Base-by-base conservation (phyloP, 2,888 invertebrate species). In the Heliconius charithonia region DNA sequence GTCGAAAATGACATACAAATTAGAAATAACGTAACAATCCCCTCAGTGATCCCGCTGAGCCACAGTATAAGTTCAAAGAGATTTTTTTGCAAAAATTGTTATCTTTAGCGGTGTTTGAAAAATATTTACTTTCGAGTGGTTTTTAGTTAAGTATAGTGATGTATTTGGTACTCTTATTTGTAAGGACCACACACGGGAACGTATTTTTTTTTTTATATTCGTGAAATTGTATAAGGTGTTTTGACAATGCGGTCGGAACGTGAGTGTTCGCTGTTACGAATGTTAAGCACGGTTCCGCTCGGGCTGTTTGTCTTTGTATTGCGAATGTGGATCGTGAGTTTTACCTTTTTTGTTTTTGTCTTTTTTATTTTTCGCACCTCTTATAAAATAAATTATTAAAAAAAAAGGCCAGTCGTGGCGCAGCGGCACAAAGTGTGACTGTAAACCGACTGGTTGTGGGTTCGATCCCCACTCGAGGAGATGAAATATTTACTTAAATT, bases 71-170 rank as follows among this genome's bases (percentile, higher is more conserved):
- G 83, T 86, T 85, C 84, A 82, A 81, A 83, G 85, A 87, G 83
- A 84, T 81, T 74, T 59, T 88, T 72, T 77, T 56, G n/a, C 51
- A 56, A 83, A 84, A 85, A 88, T 94, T 94, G 95, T 94, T 92
- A 94, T 89, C 89, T 85, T 88, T 85, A 86, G 86, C 92, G 90
- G 92, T 94, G 93, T 94, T 94, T 95, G 94, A 93, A 92, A 93
- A 94, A 94, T 94, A 93, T 94, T 94, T 94, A 92, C 91, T 92
- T 87, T 93, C 87, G 90, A 94, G 94, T 93, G 91, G 88, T 87
- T 87, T 87, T 91, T 25, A 69, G n/a, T 92, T 85, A 87, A 87
- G 86, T 90, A 90, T 90, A 89, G 88, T 87, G 86, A 87, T 84
- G 85, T 41, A 72, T 72, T 59, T 29, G 59, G 83, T 41, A 84